Evolutionary conservation across 2,797 vertebrate species (phyloP).

Genomic region (Corythornis leucogaster): DNA sequence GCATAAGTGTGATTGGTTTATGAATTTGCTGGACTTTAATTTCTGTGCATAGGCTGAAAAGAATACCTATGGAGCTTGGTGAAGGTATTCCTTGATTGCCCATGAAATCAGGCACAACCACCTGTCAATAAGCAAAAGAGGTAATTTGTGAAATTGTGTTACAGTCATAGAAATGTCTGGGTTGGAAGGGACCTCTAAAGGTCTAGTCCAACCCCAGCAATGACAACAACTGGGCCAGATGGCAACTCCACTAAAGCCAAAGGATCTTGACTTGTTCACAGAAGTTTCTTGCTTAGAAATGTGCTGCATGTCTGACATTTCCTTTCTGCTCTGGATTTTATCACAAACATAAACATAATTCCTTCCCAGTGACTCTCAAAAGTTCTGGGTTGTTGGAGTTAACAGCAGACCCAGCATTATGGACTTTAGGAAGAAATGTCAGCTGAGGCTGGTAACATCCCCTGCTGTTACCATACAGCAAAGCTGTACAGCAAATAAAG

Average conservation of each 20-base stretch:
- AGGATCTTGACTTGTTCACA: background rate
- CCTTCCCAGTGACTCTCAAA: no score
- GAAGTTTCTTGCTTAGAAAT: no score
- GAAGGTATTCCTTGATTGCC: background rate
- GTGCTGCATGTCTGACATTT: no score
- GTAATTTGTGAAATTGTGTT: background rate
- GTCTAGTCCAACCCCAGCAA: no score
- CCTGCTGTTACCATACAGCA: background rate
- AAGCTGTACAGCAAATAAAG: background rate
- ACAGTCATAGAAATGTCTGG: no score
- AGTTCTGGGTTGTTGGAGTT: no score
- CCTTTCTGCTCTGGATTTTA: no score
- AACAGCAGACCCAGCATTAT: no score
- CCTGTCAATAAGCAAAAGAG: background rate
- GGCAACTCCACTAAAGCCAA: background rate
- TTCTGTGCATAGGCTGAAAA: background rate
- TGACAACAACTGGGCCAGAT: background rate
- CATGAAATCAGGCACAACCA: background rate
- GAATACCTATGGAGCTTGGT: background rate
- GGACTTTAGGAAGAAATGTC: no score
- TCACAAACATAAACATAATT: no score
- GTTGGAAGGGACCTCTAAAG: no score
- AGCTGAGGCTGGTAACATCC: background rate
- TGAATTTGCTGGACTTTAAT: background rate
- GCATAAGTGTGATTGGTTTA: background rate